Evolutionary conservation across 2,113 vertebrate species (phyloP), one percentile per base, ranked within the genome.

Genomic region (Pseudopodoces humilis): DNA sequence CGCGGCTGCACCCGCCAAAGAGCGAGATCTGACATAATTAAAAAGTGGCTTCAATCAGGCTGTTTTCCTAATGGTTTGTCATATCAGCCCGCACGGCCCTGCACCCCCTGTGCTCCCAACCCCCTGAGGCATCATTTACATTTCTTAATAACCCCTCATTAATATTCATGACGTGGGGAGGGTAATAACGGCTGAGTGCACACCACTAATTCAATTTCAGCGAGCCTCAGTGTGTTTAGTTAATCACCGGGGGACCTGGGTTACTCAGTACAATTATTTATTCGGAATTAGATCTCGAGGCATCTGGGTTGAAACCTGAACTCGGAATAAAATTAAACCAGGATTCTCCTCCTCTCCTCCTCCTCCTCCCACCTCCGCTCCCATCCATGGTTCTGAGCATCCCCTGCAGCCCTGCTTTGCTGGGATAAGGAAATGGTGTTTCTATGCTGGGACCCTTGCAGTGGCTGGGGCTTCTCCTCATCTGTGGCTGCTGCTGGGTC

Each of bases 121-220:
- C 97, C 96, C 96, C 97, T 96, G 96, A 97, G 97, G 97, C 97
- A 96, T 88, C 96, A 98, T 98, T 98, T 98, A 97, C 98, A 98
- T 98, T 98, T 97, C 97, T 97, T 98, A 98, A 98, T 98, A 98
- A 97, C 97, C 93, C 96, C 92, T 97, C 96, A 98, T 98, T 98
- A 98, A 97, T 98, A 98, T 98, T 97, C 97, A 98, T 98, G 97
- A 97, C 16, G 92, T 88, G 96, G 97, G 97, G 94, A 77, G 96
- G 96, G 97, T 79, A 96, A 97, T 96, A 97, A 97, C 92, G 96
- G 97, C 97, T 96, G 97, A 97, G 96, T 77, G 96, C 97, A 95
- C 94, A 47, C 76, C 97, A 97, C 97, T 98, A 98, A 98, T 98
- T 98, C 98, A 98, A 98, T 98, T 98, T 97, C 97, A 83, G 97